A percentile compares a stretch with the other conserved stretches of the same genome.
These are phyloP conservation scores for Mythimna loreyi DNA, from an alignment of 2,888 invertebrate genomes.

Conservation along the genomic window DNA sequence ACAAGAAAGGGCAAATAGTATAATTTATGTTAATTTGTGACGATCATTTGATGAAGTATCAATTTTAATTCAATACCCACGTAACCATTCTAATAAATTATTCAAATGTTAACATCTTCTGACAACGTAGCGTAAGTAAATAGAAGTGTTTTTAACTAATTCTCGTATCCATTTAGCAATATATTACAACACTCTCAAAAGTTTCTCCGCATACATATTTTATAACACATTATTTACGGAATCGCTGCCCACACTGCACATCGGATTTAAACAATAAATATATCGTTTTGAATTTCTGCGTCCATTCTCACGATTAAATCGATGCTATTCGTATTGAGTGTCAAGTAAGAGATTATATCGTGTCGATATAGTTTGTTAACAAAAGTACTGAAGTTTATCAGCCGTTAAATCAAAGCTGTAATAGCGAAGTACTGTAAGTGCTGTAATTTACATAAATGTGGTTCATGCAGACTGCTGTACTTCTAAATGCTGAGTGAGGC, in stretches of 20 bases:
- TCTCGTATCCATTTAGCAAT: conserved; percentile 41
- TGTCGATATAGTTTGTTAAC: conserved; percentile 54
- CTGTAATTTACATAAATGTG: conserved; percentile 52
- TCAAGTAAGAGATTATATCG: conserved; percentile 53
- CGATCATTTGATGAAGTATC: conserved; percentile 9
- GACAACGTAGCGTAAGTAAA: conserved; percentile 20
- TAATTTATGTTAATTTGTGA: conserved; percentile 26
- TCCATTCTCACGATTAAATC: conserved; percentile 56
- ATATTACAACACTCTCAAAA: conserved; percentile 46
- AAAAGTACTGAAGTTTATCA: conserved; percentile 44
- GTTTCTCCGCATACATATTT: conserved; percentile 53
- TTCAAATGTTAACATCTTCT: conserved; percentile 33
- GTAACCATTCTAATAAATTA: conserved; percentile 30
- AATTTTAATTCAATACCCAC: conserved; percentile 36
- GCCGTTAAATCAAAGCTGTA: conserved; percentile 42
- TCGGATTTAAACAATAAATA: conserved; percentile 58
- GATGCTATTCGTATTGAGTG: conserved; percentile 46
- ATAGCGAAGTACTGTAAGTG: conserved; percentile 44
- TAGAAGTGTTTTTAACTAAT: conserved; percentile 40
- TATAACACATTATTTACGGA: conserved; percentile 54
- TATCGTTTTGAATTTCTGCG: conserved; percentile 41
- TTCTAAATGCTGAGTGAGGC: conserved; percentile 31
- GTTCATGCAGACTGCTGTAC: conserved; percentile 45
- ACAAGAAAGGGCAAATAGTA: not conserved
- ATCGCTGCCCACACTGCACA: conserved; percentile 51